Base-by-base conservation (phyloP, 2,113 vertebrate genomes). In the Gnathonemus longibarbis region DNA sequence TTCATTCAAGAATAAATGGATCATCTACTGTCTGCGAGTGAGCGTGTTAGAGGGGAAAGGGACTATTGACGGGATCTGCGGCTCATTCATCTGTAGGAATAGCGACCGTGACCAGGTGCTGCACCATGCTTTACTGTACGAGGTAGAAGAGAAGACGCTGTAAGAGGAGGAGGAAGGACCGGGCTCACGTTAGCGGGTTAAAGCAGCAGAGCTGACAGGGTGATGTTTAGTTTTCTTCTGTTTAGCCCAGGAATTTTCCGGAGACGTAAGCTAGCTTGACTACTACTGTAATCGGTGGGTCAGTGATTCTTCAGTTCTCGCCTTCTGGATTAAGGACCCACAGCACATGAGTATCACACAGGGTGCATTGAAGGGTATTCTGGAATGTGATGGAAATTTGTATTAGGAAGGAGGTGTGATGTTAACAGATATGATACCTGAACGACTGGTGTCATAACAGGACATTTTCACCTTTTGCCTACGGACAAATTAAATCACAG, bases 401-500 rank as follows among this genome's bases (percentile, higher is more conserved):
- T 50, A 7, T 19, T n/a, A n/a, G 21, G 27, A 84, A 17, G 53
- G 19, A 58, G 50, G 10, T 31, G 21, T 50, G 35, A 39, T 31
- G 85, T 66, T 45, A 31, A 48, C 35, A 77, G n/a, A 31, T 53
- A 45, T 90, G n/a, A 3, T 49, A 10, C 42, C 53, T 17, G 8
- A 27, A n/a, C n/a, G 21, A 24, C 31, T 50, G 31, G 19, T 39
- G 3, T 53, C 84, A 45, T 88, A 21, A 88, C 52, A 62, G 53
- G 49, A n/a, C n/a, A 53, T 87, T 50, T 17, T 70, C 45, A 52
- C 17, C 5, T 17, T 53, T 19, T 92, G 15, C 52, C 52, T 13
- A 17, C 62, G 91, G 91, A 88, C 89, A 45, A 46, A 58, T 70
- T 88, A 83, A 42, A 62, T 48, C 90, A 49, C 86, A 83, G n/a